Conservation (phyloP, 2,797 vertebrate species). For the Falco peregrinus region DNA sequence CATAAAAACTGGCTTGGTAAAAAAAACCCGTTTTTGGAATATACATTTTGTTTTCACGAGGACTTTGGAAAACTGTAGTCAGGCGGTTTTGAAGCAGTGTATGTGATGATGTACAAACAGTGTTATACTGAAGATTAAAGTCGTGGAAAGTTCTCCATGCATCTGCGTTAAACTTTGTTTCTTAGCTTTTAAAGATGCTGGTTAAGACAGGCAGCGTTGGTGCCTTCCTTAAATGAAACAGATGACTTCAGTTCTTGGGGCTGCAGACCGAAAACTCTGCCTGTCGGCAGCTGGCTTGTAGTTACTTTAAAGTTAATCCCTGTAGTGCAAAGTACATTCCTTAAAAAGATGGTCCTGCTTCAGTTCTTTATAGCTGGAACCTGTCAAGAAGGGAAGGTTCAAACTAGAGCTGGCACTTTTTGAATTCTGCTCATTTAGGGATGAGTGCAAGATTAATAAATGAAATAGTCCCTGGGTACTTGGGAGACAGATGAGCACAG, state of each 20-base stretch:
- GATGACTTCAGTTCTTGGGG: conserved; percentile 19
- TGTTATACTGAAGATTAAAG: neutral
- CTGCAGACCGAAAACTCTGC: neutral
- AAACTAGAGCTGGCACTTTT: neutral
- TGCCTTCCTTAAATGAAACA: conserved; percentile 8
- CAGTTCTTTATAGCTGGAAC: neutral
- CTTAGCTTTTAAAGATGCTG: conserved; percentile 2
- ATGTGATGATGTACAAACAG: neutral
- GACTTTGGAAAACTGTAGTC: neutral
- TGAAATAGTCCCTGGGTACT: neutral
- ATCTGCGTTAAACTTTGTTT: neutral
- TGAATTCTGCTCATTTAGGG: neutral
- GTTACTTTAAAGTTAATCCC: conserved; percentile 33
- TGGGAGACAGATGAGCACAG: neutral
- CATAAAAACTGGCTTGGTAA: neutral
- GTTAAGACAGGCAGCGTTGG: neutral
- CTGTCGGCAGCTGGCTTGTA: conserved; percentile 1
- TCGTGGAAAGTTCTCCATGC: neutral
- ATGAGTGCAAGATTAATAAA: neutral
- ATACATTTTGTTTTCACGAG: neutral
- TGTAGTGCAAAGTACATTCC: neutral
- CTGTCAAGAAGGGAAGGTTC: neutral
- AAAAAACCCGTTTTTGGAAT: neutral
- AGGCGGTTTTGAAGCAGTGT: neutral
- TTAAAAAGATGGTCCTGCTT: neutral